These are phyloP conservation scores for Podarcis cretensis DNA, from an alignment of 2,113 vertebrate species.

Conservation along the genomic window DNA sequence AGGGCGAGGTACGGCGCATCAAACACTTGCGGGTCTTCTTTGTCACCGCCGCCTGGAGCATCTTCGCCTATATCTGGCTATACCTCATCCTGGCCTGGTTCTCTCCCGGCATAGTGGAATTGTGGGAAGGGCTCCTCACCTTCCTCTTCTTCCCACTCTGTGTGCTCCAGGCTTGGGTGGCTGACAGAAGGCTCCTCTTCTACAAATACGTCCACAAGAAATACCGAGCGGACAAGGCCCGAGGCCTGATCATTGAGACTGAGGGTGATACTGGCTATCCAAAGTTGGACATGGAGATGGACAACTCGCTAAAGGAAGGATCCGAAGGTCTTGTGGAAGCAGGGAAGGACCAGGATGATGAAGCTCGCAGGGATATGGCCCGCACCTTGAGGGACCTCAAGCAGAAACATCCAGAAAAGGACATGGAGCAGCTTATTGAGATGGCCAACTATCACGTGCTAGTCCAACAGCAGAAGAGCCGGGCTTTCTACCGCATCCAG, in stretches of 20 bases:
- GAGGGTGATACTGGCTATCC: conserved; percentile 81
- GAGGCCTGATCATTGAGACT: conserved; percentile 83
- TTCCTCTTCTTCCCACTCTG: conserved; percentile 86
- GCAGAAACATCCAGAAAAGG: conserved; percentile 84
- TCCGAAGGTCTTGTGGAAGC: conserved; percentile 75
- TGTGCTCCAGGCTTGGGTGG: conserved; percentile 86
- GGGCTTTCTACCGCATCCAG: conserved; percentile 87
- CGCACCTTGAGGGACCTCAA: conserved; percentile 83
- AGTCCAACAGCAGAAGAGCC: conserved; percentile 86
- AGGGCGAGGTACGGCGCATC: conserved; percentile 81
- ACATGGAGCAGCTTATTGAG: conserved; percentile 87
- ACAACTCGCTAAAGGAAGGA: conserved; percentile 80
- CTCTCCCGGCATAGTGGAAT: conserved; percentile 80
- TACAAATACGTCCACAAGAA: conserved; percentile 85
- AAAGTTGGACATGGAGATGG: conserved; percentile 85
- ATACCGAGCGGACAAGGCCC: conserved; percentile 82
- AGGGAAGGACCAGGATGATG: conserved; percentile 83
- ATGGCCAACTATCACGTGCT: conserved; percentile 87
- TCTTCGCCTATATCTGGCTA: conserved; percentile 88
- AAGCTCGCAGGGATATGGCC: conserved; percentile 86
- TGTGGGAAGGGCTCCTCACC: conserved; percentile 86
- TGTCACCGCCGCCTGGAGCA: conserved; percentile 84
- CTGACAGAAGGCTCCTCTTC: conserved; percentile 84
- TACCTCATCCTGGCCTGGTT: conserved; percentile 85
- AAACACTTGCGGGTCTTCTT: conserved; percentile 87